Percentiles rank a stretch among this genome's conserved stretches.
phyloP scores from a whole-genome alignment of 2,797 vertebrate genomes.

The Sebastes flavidus region DNA sequence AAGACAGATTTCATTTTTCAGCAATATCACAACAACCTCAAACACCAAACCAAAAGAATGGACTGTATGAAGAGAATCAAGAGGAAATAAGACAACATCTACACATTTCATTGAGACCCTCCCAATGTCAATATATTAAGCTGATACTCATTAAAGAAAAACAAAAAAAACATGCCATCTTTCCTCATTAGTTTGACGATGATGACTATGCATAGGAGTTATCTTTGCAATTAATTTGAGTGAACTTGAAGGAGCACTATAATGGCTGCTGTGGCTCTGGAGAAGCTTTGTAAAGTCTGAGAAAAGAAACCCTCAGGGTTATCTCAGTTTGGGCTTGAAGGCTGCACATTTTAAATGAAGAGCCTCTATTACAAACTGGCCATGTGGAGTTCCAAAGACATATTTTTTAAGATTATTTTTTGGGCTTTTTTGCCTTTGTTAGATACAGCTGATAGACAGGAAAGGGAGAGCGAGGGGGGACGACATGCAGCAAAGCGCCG shows the following conservation, averaged over 20 bases:
- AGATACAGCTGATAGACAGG: background rate
- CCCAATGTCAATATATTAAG: background rate
- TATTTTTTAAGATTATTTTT: background rate
- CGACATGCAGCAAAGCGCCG: background rate
- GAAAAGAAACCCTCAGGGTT: background rate
- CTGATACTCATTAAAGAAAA: background rate
- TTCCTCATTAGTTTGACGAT: background rate
- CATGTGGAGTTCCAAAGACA: background rate
- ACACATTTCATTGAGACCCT: background rate
- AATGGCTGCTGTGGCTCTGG: background rate
- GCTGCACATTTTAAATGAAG: background rate
- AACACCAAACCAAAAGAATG: background rate
- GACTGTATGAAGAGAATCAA: background rate
- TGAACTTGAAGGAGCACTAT: background rate
- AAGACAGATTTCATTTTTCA: constrained; percentile 13
- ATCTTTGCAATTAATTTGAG: background rate
- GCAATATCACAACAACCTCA: background rate
- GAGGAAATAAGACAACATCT: background rate
- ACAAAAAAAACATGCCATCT: background rate
- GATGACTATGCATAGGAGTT: background rate
- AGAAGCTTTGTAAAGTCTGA: background rate
- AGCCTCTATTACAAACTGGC: background rate
- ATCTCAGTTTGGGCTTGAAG: background rate
- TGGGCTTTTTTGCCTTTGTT: background rate
- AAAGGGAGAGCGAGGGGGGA: background rate